These are phyloP conservation scores for Oscheius sp. DNA, from an alignment of 2,888 invertebrate genomes.

Conservation along the genomic window DNA sequence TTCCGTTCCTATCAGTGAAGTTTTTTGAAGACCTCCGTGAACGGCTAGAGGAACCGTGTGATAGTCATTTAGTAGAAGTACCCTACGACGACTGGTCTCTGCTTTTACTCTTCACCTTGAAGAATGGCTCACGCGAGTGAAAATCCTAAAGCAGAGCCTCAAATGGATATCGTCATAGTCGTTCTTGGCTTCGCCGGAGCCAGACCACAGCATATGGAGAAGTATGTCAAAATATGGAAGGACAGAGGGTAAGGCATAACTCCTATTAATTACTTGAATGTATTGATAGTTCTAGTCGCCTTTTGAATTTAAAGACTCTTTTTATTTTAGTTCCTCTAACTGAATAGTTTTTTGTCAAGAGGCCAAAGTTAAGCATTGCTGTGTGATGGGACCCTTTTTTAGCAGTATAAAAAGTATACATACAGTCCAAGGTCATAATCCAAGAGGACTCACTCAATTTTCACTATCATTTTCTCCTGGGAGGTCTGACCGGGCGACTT, in stretches of 20 bases:
- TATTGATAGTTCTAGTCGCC: background rate
- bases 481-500: background rate
- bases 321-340: too few relatives aligned
- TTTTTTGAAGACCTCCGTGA: background rate
- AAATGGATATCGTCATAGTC: slow-evolving; percentile 17
- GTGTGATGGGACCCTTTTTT: too few relatives aligned
- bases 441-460: too few relatives aligned
- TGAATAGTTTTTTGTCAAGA: too few relatives aligned
- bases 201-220: slow-evolving; percentile 14
- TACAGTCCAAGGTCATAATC: too few relatives aligned
- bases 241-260: slow-evolving; percentile 6
- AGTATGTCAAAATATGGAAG: slow-evolving; percentile 15
- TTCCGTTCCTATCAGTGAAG: too few relatives aligned
- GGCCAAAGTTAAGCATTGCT: too few relatives aligned
- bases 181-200: slow-evolving; percentile 19
- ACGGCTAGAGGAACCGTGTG: background rate
- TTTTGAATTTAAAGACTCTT: too few relatives aligned
- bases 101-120: background rate
- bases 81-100: background rate
- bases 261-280: background rate
- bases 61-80: background rate
- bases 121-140: background rate
- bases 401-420: too few relatives aligned
- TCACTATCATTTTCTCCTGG: background rate
- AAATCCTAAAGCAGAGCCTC: background rate